Evolutionary conservation across 2,797 vertebrate species (phyloP).

Genomic region (Cossypha caffra): DNA sequence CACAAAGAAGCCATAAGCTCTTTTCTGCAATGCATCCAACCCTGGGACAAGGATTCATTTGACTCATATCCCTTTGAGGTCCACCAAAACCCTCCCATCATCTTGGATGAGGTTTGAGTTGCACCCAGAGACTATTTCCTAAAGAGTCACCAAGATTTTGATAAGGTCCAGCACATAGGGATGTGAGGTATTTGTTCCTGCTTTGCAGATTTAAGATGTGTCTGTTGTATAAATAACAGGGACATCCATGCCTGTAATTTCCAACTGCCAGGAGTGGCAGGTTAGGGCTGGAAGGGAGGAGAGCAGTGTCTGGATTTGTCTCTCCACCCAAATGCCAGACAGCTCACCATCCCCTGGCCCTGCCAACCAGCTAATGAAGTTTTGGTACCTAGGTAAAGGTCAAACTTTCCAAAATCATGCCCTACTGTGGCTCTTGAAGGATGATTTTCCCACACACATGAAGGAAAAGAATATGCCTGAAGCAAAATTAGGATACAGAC

Average conservation of each 20-base stretch:
- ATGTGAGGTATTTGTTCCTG: background rate
- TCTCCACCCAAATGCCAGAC: background rate
- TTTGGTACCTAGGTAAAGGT: background rate
- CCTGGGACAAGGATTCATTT: background rate
- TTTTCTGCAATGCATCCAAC: background rate
- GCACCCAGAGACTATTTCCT: background rate
- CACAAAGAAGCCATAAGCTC: background rate
- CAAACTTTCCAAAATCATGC: background rate
- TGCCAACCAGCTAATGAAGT: background rate
- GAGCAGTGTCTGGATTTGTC: fast-evolving
- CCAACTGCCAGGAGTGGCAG: background rate
- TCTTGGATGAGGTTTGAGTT: background rate
- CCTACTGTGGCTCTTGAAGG: background rate
- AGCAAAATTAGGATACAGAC: background rate
- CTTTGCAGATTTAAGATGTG: background rate
- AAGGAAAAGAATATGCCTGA: background rate
- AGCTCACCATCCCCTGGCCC: background rate
- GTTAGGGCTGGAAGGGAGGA: background rate
- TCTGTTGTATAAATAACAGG: background rate
- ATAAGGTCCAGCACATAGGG: background rate
- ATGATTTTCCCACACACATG: background rate
- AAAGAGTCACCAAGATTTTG: background rate
- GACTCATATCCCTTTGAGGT: background rate
- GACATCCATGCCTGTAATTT: fast-evolving
- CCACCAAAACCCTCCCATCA: background rate